Evolutionary conservation across 2,113 vertebrate genomes (phyloP).

Genomic region (Nibea albiflora): DNA sequence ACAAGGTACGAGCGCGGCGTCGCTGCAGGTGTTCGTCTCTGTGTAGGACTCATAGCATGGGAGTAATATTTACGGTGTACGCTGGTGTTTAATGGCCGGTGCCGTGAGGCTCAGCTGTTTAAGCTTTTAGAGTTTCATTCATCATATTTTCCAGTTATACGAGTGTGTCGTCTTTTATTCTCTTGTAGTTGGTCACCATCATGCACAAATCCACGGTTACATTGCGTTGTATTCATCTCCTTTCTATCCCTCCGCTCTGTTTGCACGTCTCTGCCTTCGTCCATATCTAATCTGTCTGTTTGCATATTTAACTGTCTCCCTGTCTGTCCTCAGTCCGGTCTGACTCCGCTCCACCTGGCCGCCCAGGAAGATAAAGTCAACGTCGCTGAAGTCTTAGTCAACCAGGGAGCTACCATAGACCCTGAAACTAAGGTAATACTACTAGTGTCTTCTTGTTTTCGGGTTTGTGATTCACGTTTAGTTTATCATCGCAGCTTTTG

Average conservation of each 20-base stretch:
- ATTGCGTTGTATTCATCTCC: too few species aligned
- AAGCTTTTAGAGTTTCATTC: not conserved
- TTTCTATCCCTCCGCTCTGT: not conserved
- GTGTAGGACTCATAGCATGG: too few species aligned
- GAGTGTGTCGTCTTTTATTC: too few species aligned
- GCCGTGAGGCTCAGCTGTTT: not conserved
- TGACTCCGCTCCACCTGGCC: slow-evolving; percentile 95
- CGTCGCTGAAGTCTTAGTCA: slow-evolving; percentile 94
- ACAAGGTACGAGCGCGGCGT: slow-evolving; percentile 87
- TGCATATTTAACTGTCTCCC: not conserved
- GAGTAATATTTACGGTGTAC: too few species aligned
- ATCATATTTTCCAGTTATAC: too few species aligned
- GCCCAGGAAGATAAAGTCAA: slow-evolving; percentile 97
- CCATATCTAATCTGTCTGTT: not conserved
- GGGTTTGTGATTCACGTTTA: too few species aligned
- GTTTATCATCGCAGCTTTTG: too few species aligned
- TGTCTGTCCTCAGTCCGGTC: slow-evolving; percentile 86
- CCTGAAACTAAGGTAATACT: slow-evolving; percentile 91
- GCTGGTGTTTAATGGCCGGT: too few species aligned
- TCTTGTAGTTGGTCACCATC: too few species aligned
- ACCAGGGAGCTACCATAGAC: slow-evolving; percentile 92
- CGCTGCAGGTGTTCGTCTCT: too few species aligned
- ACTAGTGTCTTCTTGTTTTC: not conserved
- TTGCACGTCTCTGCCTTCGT: not conserved
- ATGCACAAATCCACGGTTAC: too few species aligned